Base-by-base conservation (phyloP, 2,797 vertebrate genomes). In the Cryptoblepharus egeriae region DNA sequence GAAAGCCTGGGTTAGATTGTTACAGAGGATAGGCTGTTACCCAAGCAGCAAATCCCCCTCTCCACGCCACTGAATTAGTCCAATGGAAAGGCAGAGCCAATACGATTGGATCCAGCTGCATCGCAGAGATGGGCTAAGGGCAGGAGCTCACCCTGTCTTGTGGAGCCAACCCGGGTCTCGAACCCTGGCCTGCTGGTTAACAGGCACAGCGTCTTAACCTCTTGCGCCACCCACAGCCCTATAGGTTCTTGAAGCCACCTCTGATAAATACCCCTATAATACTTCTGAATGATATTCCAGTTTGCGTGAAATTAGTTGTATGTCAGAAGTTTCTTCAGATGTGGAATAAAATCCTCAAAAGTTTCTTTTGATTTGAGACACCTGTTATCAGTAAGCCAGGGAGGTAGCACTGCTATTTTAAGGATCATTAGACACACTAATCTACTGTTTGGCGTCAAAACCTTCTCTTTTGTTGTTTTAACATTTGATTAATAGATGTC, bases 401-500 rank as follows among this genome's bases (percentile, higher is more conserved):
- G 35, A 20, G 45, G 37, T 22, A 35, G 4, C 1, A 22, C 75
- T 82, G 86, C 91, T 84, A 49, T 84, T 93, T 77, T 76, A 28
- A 77, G 92, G 92, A 82, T 90, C 90, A 69, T 85, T 88, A 89
- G 91, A 49, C 76, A 6, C 79, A 76, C 78, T 84, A 74, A 83
- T 84, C 79, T 85, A 30, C 89, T 85, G 86, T 88, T 94, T 88
- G 89, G 91, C 86, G 90, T 94, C 92, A 90, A 87, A 89, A 37
- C 85, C 60, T 0, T 82, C 91, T 81, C 86, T 2, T 0, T 71
- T 79, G 85, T 88, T 87, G 68, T 73, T 91, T 83, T 55, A 82
- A 87, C 81, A 39, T 76, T 79, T 73, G 90, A 92, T 93, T 91
- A 81, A 77, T 92, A 88, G 90, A 85, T 93, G 95, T 88, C 93